These are phyloP conservation scores for Dermatemys mawii DNA, from an alignment of 2,113 vertebrate genomes.

Conservation along the genomic window DNA sequence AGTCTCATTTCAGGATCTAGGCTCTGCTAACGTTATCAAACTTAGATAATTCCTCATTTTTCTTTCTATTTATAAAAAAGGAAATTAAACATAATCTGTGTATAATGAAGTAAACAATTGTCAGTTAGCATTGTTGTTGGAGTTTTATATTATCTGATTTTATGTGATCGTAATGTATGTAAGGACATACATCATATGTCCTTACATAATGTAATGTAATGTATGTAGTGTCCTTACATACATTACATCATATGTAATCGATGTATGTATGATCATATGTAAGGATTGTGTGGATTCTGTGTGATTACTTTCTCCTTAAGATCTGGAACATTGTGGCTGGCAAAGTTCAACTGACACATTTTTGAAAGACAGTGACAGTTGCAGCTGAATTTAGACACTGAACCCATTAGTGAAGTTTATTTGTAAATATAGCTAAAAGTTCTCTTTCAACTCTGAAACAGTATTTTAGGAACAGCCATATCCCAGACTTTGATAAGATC, in stretches of 20 bases:
- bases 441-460: slow-evolving; percentile 40
- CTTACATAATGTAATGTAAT: no score
- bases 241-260: no score
- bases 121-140: neutral
- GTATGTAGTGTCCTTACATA: no score
- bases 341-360: neutral
- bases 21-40: neutral
- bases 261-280: no score
- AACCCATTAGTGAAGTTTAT: slow-evolving; percentile 47
- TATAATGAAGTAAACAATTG: neutral
- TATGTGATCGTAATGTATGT: neutral
- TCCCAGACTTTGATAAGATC: slow-evolving; percentile 25
- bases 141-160: neutral
- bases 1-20: neutral
- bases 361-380: neutral
- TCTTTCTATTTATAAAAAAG: neutral
- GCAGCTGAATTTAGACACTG: slow-evolving; percentile 35
- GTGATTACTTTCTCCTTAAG: neutral
- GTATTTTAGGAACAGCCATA: slow-evolving; percentile 27
- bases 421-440: slow-evolving; percentile 41
- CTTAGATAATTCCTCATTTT: neutral
- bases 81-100: neutral
- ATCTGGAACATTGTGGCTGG: slow-evolving; percentile 24
- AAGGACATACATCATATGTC: no score
- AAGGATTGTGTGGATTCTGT: neutral